Evolutionary conservation across 2,797 vertebrate species (phyloP), one percentile per base, ranked within the genome.

Genomic region (Enteromius paludinosus): DNA sequence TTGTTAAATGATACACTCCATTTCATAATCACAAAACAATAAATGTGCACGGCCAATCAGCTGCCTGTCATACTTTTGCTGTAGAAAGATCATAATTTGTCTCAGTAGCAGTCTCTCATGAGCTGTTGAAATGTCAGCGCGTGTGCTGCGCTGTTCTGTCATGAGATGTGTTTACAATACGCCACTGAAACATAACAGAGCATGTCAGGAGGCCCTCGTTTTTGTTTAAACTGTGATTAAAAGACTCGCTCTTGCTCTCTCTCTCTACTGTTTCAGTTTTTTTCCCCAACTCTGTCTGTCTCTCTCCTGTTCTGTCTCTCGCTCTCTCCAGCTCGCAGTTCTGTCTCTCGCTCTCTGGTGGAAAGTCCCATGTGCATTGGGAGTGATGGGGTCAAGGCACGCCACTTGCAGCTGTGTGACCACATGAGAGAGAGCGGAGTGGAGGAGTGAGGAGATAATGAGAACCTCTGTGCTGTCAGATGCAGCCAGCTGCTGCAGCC

Each of bases 351-450:
- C 90, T 92, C 90, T 91, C 91, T 89, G 33, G 91, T 93, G 95
- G 95, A 96, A 96, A 96, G 94, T 94, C 95, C 95, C 95, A 94
- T 90, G 90, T 92, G 86, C 89, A 83, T 92, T 90, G 4, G 85
- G 90, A 92, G 89, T 87, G 85, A 92, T 94, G 94, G 94, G 92
- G 93, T 89, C 93, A 94, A 95, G 94, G 94, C 94, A 97, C 90
- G 91, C 96, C 95, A 94, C 95, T 95, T 92, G 95, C 97, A 98
- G 97, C 96, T 98, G 97, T 94, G 94, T 94, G 91, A 96, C 97
- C 97, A 98, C 97, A 98, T 97, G 88, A 97, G 96, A 97, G 92
- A 89, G 69, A 70, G 64, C 90, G 9, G 90, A 90, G 92, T 83
- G 87, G 87, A 88, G 87, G 84, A 88, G 83, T 80, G 85, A 82